Conservation (phyloP, 2,888 invertebrate genomes). For the Gnatocerus cornutus region DNA sequence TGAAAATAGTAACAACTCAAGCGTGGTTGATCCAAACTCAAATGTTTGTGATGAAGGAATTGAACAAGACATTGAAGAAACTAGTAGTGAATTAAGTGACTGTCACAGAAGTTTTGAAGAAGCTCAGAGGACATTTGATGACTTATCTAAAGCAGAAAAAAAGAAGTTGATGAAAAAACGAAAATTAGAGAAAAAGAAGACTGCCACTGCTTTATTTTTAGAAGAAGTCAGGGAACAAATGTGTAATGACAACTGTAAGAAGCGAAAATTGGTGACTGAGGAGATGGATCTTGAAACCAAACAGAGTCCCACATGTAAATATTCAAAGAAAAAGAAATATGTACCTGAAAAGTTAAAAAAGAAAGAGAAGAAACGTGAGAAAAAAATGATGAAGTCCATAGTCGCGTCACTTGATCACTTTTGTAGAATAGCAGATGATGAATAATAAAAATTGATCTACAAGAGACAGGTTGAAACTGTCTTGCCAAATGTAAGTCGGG, state of each 20-base stretch:
- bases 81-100: conserved; percentile 51
- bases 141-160: conserved; percentile 65
- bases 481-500: neutral
- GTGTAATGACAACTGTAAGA: conserved; percentile 59
- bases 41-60: conserved; percentile 62
- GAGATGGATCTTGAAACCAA: conserved; percentile 54
- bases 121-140: conserved; percentile 61
- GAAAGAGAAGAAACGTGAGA: conserved; percentile 58
- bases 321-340: conserved; percentile 56
- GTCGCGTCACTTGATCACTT: conserved; percentile 62
- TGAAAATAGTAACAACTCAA: conserved; percentile 58
- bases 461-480: neutral
- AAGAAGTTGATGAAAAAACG: conserved; percentile 65
- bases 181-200: conserved; percentile 58
- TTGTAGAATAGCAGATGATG: conserved; percentile 66
- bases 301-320: conserved; percentile 53
- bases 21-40: conserved; percentile 33
- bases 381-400: conserved; percentile 62
- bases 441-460: conserved; percentile 53
- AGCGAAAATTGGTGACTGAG: conserved; percentile 60
- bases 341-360: conserved; percentile 55
- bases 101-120: conserved; percentile 64
- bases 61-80: conserved; percentile 64
- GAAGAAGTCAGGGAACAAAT: conserved; percentile 55
- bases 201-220: conserved; percentile 57